phyloP scores from a whole-genome alignment of 2,888 invertebrate species.

The Drosophila rellima region DNA sequence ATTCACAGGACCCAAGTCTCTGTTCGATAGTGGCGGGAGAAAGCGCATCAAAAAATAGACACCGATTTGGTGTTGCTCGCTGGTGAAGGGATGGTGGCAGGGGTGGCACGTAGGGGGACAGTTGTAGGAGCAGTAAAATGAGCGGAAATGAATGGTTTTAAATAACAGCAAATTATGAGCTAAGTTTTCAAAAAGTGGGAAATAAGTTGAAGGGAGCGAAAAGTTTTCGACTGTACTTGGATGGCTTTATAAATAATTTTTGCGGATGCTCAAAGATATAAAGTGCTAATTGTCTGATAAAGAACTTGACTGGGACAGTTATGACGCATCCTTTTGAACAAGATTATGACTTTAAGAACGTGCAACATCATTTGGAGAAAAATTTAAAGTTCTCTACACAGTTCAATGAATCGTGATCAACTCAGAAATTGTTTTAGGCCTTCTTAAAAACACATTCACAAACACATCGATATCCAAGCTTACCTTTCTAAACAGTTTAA shows the following conservation, averaged over 20 bases:
- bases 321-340: conserved; percentile 7
- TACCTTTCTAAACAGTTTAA: conserved; percentile 27
- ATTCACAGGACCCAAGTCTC: conserved; percentile 70
- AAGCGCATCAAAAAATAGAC: conserved; percentile 77
- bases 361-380: not conserved
- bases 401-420: not conserved
- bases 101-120: not conserved
- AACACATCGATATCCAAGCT: conserved; percentile 5
- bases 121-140: conserved; percentile 72
- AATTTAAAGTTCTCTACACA: not conserved
- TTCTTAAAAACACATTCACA: not conserved
- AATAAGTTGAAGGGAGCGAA: conserved; percentile 51
- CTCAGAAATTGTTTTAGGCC: not conserved
- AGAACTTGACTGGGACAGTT: conserved; percentile 24
- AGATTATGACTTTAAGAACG: conserved; percentile 5
- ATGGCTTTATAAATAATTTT: conserved; percentile 78
- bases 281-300: conserved; percentile 65
- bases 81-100: not conserved
- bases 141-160: conserved; percentile 82
- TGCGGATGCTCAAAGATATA: conserved; percentile 63
- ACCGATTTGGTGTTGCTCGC: conserved; percentile 51
- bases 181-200: conserved; percentile 63
- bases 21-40: conserved; percentile 69
- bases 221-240: conserved; percentile 69
- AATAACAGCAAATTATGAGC: conserved; percentile 81